Conservation (phyloP, 2,113 vertebrate species). For the Equus quagga region DNA sequence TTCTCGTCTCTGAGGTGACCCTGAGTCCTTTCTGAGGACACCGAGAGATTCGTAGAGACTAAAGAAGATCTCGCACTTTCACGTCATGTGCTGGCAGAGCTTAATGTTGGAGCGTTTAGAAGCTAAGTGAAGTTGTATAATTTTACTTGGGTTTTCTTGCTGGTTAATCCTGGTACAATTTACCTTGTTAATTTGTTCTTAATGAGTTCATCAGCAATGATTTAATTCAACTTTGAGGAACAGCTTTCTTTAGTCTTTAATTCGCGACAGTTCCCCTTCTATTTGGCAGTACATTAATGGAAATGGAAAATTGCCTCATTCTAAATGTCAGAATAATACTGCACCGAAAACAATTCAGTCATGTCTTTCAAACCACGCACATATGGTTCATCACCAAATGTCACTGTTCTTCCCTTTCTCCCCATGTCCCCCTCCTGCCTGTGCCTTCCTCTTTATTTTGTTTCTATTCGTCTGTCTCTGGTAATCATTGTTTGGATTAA, state of each 20-base stretch:
- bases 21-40: background rate
- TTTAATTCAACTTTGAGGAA: conserved; percentile 89
- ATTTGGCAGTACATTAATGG: conserved; percentile 93
- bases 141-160: conserved; percentile 66
- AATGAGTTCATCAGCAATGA: conserved; percentile 86
- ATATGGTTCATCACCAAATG: conserved; percentile 93
- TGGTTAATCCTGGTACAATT: conserved; percentile 53
- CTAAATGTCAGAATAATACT: conserved; percentile 93
- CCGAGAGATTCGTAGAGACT: background rate
- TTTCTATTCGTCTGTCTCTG: conserved; percentile 84
- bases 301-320: conserved; percentile 93
- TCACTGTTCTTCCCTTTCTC: conserved; percentile 88
- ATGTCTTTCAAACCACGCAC: conserved; percentile 93
- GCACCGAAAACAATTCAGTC: conserved; percentile 93
- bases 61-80: background rate
- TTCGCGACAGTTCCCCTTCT: conserved; percentile 91
- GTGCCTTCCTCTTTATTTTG: conserved; percentile 61
- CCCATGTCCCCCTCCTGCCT: conserved; percentile 57
- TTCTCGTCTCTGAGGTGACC: background rate
- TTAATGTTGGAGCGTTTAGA: background rate
- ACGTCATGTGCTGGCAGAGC: background rate
- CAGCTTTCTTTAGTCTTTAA: conserved; percentile 93
- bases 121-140: conserved; percentile 17
- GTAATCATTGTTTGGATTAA: conserved; percentile 85
- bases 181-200: conserved; percentile 81